Evolutionary conservation across 2,888 invertebrate species (phyloP), one percentile per base, ranked within the genome.

Genomic region (Argyra leucocephala): DNA sequence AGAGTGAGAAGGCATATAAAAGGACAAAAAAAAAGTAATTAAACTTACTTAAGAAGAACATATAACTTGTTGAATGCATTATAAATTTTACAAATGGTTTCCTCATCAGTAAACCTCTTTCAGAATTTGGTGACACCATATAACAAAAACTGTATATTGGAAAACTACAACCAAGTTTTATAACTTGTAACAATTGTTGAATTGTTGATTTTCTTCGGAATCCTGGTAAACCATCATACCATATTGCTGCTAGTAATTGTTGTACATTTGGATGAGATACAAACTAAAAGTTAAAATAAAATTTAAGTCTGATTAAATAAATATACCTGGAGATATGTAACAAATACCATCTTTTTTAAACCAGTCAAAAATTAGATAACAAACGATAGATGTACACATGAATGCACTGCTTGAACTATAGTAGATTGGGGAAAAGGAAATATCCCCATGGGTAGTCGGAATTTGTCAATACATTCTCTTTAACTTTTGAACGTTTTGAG

Each of bases 51-150:
- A 99, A 82, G 79, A 99, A 99, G 73, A 93, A 88, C 76, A 94
- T 90, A 76, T 98, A 99, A 2, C 97, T 96, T 6, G 95, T 89
- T 60, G 96, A 96, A 78, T 98, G 95, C 71, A 93, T 93, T 72
- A 99, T 95, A 81, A 99, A 99, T 80, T 98, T 98, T 74, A 99
- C 95, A 80, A 98, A 99, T 0, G 98, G 98, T 76, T 97, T 96
- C 76, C 94, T 91, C 89, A 97, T 91, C 74, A 96, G 93, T 70
- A 86, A 82, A 18, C 96, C 96, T 77, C 92, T 87, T 64, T 87
- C 86, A 0, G 94, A 93, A 67, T 90, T 89, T 0, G 98, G 98
- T 0, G 93, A 89, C 68, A 97, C 75, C 85, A 98, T 90, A 80
- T 98, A 97, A 70, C 93, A 88, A 31, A 92, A 83, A 72, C 95